Base-by-base conservation (phyloP, 2,888 invertebrate genomes). In the Nudaria mundana region DNA sequence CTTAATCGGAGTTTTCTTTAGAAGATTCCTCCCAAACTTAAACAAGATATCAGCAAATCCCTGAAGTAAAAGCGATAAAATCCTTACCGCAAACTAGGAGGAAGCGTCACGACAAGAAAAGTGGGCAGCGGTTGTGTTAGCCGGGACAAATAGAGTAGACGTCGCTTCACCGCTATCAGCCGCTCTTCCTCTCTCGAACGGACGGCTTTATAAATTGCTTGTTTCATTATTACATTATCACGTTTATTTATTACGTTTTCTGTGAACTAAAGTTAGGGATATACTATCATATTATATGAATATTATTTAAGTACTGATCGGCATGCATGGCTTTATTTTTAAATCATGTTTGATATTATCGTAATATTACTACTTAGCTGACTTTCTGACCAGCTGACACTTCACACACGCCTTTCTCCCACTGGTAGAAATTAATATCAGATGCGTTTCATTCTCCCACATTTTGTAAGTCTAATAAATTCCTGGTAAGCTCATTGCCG, bases 141-240 rank as follows among this genome's bases (percentile, higher is more conserved):
- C 56, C 62, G 79, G 78, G 77, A 79, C 81, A 83, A 82, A 82
- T 82, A 80, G 76, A 76, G 71, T 75, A 66, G 75, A 74, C 70
- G 75, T 72, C 76, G 74, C 70, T 66, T 62, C 67, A 67, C 66
- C 71, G 73, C 69, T 68, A 68, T 63, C 70, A 66, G 66, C 62
- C 66, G 65, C 58, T 26, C 28, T n/a, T n/a, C 7, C 20, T 67
- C 65, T 64, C 65, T 58, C 54, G 55, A 55, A 55, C 60, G 52
- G 71, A 72, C 68, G 73, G 72, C 71, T 75, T 76, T 76, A 76
- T 77, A 78, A 79, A 77, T 78, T 75, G 75, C 64, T 67, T 71
- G 71, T 74, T 78, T 76, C 76, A 63, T 69, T 68, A 63, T 57
- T 58, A 66, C 65, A 68, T 67, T 68, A 66, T 65, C 63, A n/a